These are phyloP conservation scores for Plecotus auritus DNA, from an alignment of 2,113 vertebrate genomes.

Conservation along the genomic window DNA sequence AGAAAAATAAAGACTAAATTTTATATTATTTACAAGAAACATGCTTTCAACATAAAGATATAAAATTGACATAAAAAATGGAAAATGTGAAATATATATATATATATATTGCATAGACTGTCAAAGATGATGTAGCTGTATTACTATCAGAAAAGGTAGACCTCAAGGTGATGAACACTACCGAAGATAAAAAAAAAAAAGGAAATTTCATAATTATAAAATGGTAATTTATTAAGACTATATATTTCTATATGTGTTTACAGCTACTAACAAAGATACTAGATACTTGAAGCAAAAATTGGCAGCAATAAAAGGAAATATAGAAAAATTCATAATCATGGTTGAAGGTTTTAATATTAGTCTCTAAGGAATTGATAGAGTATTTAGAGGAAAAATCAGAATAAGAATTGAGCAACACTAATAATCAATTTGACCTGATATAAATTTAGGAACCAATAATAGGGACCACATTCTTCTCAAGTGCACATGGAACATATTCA, in stretches of 20 bases:
- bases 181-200: not conserved
- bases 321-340: not conserved
- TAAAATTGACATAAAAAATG: not conserved
- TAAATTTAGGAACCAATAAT: not conserved
- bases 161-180: not conserved
- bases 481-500: not conserved
- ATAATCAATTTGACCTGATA: not conserved
- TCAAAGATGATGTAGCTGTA: not conserved
- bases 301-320: not conserved
- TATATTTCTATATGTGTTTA: not conserved
- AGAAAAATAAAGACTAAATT: not conserved
- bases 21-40: not conserved
- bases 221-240: not conserved
- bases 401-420: not conserved
- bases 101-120: not conserved
- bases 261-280: not conserved
- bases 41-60: conserved; percentile 22
- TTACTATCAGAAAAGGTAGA: not conserved
- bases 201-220: not conserved
- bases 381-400: not conserved
- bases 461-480: not conserved
- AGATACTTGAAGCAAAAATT: not conserved
- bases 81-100: not conserved
- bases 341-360: not conserved
- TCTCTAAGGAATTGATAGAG: not conserved